These are phyloP conservation scores for Sceliomorpha sp. DNA, from an alignment of 2,888 invertebrate species.

Conservation along the genomic window DNA sequence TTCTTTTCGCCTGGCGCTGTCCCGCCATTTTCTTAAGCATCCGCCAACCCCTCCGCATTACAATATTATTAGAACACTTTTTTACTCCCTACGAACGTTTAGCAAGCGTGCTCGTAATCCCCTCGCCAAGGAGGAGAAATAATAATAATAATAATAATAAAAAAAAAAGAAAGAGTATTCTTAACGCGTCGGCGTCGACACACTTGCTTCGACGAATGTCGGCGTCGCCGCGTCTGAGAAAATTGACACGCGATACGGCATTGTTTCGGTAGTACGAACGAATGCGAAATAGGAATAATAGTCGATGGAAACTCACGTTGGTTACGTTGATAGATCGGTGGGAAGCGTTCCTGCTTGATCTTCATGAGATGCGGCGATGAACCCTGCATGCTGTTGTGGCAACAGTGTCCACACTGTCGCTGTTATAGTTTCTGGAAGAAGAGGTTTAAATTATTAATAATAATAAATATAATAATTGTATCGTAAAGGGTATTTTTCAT, in stretches of 20 bases:
- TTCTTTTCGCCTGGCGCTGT: background rate
- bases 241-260: constrained; percentile 50
- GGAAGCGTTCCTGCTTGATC: constrained; percentile 77
- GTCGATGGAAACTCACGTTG: too few relatives aligned
- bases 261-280: constrained; percentile 28
- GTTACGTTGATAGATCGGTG: constrained; percentile 30
- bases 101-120: too few relatives aligned
- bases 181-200: constrained; percentile 32
- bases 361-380: constrained; percentile 67
- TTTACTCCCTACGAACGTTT: too few relatives aligned
- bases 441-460: constrained; percentile 21
- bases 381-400: constrained; percentile 65
- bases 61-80: too few relatives aligned
- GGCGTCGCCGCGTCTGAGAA: constrained; percentile 49
- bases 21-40: too few relatives aligned
- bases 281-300: background rate
- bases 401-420: constrained; percentile 1
- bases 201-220: constrained; percentile 36
- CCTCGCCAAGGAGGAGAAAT: too few relatives aligned
- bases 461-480: background rate
- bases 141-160: too few relatives aligned
- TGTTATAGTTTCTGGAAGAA: constrained; percentile 24
- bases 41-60: too few relatives aligned
- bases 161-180: constrained; percentile 16
- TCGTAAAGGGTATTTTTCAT: background rate